These are phyloP conservation scores for Malurus alboscapulatus DNA, from an alignment of 2,113 vertebrate species.

Conservation along the genomic window DNA sequence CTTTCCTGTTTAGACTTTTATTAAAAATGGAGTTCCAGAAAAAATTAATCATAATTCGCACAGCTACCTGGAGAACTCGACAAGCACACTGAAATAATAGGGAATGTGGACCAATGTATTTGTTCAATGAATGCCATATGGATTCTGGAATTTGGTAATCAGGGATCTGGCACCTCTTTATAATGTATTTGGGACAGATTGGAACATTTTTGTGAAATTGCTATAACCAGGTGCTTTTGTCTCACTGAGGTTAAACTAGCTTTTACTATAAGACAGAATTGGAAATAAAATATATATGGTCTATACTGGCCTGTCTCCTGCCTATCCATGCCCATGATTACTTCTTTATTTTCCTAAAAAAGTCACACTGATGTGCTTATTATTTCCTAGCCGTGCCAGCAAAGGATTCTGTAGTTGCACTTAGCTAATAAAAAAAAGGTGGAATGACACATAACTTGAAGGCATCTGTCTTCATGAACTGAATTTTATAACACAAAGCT, in stretches of 20 bases:
- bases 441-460: neutral
- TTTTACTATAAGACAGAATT: neutral
- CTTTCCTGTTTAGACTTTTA: neutral
- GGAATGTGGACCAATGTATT: neutral
- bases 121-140: neutral
- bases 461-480: neutral
- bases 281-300: neutral
- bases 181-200: neutral
- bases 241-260: neutral
- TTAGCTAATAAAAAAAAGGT: neutral
- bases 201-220: neutral
- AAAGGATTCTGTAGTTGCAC: neutral
- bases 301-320: neutral
- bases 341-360: neutral
- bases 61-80: neutral
- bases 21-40: neutral
- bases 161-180: constrained; percentile 5
- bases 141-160: constrained; percentile 1
- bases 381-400: neutral
- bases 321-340: neutral
- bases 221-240: neutral
- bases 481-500: neutral
- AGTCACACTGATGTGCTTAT: neutral
- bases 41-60: neutral
- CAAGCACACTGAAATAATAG: neutral